Base-by-base conservation (phyloP, 2,888 invertebrate species). In the Alitta virens region DNA sequence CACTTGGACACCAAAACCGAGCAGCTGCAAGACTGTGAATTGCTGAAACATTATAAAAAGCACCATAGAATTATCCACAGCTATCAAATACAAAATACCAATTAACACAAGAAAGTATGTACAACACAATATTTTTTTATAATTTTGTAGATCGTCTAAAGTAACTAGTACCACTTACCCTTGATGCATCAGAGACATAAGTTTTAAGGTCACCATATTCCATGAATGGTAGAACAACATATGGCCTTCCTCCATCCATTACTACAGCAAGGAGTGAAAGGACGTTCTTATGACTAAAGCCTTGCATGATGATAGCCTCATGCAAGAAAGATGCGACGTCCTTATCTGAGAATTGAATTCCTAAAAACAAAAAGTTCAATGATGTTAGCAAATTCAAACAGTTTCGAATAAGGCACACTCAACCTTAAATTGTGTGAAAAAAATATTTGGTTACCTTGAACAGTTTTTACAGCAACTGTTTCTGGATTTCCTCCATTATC, bases 1-100 rank as follows among this genome's bases (percentile, higher is more conserved):
- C 61, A 85, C 83, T 64, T 85, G 82, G 21, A 80, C 73, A 24
- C 82, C 83, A 72, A 83, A 85, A 40, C 74, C 71, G n/a, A 85
- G 78, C 56, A 85, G 72, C 66, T 83, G 79, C 60, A 83, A 78
- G 14, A 85, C 80, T 2, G 83, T 84, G 1, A 84, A 83, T 52
- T 72, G 74, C 84, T 84, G 73, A 56, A 77, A 74, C 33, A 33
- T n/a, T n/a, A n/a, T n/a, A n/a, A n/a, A 38, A 38, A 55, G 33
- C 7, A 33, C 12, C 7, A 33, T 33, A 33, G 33, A 33, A 33
- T n/a, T n/a, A n/a, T n/a, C n/a, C n/a, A n/a, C n/a, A n/a, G n/a
- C n/a, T n/a, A n/a, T n/a, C n/a, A n/a, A n/a, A n/a, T n/a, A n/a
- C n/a, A n/a, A n/a, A n/a, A n/a, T n/a, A n/a, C n/a, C n/a, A n/a